A percentile compares a stretch with the other conserved stretches of the same genome.
Evolutionary conservation across 2,113 vertebrate species (phyloP).

Genomic region (Notiomystis cincta): DNA sequence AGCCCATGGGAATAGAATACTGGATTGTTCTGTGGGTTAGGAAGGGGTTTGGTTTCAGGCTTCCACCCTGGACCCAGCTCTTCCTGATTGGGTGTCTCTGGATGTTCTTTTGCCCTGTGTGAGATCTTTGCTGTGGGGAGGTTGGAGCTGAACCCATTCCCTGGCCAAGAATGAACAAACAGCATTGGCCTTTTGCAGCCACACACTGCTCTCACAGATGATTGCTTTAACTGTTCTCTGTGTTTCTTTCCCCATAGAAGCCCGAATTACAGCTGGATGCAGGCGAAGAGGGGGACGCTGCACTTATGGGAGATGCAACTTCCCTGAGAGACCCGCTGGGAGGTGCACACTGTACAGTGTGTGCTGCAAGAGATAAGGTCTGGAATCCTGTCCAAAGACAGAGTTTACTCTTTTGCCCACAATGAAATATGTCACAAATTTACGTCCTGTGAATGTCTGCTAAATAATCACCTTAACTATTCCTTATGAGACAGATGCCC

Average conservation of each 20-base stretch:
- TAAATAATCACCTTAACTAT: no score
- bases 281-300: accelerated
- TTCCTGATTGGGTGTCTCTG: neutral
- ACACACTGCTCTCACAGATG: no score
- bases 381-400: neutral
- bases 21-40: neutral
- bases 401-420: no score
- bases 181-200: neutral
- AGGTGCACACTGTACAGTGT: accelerated
- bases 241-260: neutral
- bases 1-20: neutral
- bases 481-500: neutral
- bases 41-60: neutral
- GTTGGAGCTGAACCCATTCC: neutral
- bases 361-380: neutral
- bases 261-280: neutral
- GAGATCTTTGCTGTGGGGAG: neutral
- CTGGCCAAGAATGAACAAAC: neutral
- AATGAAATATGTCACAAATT: accelerated
- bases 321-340: accelerated
- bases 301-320: accelerated
- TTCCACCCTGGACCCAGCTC: accelerated
- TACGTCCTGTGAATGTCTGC: neutral
- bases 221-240: neutral
- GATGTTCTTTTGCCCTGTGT: neutral